These are phyloP conservation scores for Pherbina coryleti DNA, from an alignment of 2,888 invertebrate genomes.

Conservation along the genomic window DNA sequence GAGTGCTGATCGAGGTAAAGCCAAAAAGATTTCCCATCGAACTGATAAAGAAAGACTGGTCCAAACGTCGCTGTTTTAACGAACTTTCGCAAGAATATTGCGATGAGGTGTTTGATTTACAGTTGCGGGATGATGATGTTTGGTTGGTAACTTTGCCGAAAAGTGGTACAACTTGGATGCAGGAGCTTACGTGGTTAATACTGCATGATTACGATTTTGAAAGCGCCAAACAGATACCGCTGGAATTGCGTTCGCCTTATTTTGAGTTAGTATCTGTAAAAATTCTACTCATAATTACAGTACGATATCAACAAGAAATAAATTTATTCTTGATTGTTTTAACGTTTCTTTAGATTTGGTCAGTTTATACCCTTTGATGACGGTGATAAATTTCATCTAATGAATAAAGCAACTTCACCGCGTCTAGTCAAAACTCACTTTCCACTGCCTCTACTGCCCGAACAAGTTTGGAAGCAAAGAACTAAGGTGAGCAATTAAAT, in stretches of 20 bases:
- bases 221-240: conserved; percentile 50
- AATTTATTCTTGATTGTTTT: no score
- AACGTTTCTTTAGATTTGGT: conserved; percentile 52
- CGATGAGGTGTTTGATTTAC: conserved; percentile 53
- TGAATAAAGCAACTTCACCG: conserved; percentile 51
- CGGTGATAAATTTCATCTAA: conserved; percentile 32
- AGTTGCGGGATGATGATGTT: conserved; percentile 59
- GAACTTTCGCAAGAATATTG: conserved; percentile 30
- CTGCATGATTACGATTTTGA: conserved; percentile 60
- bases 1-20: neutral
- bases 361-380: conserved; percentile 34
- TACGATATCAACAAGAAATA: no score
- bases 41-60: conserved; percentile 54
- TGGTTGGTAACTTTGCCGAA: conserved; percentile 62
- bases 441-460: conserved; percentile 56
- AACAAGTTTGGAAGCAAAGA: conserved; percentile 56
- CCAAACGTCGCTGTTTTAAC: conserved; percentile 45
- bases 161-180: conserved; percentile 65
- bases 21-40: conserved; percentile 49
- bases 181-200: conserved; percentile 62
- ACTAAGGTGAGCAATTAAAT: conserved; percentile 47
- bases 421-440: conserved; percentile 61
- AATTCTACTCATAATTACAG: no score
- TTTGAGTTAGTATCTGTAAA: conserved; percentile 54
- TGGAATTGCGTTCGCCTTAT: conserved; percentile 55